Conservation (phyloP, 92 coral and sea anemone species). For the Diadumene lineata region DNA sequence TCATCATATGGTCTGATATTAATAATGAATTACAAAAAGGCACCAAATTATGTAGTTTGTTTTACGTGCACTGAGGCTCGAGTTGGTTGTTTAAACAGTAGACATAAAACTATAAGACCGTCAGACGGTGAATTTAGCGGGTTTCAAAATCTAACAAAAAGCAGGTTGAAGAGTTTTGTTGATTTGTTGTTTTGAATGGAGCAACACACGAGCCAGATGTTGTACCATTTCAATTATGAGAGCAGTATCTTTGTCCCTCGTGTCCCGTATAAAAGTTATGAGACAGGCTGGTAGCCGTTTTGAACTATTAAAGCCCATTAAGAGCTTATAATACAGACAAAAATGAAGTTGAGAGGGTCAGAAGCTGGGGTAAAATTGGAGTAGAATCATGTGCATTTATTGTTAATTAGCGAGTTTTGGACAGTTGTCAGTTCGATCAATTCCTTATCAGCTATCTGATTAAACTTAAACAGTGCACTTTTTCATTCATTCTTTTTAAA, state of each 20-base stretch:
- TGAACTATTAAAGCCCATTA: constrained; percentile 2
- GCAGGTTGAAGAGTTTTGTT: neutral
- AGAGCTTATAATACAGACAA: neutral
- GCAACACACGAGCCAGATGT: constrained; percentile 30
- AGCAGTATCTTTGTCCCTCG: neutral
- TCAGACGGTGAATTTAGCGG: neutral
- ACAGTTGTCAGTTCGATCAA: neutral
- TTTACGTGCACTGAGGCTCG: constrained; percentile 16
- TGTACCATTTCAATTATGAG: neutral
- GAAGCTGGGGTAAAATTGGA: neutral
- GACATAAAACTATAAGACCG: neutral
- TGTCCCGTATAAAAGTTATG: constrained; percentile 19
- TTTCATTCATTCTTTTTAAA: too few species aligned
- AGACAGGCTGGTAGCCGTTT: constrained; percentile 13
- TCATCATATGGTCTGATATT: too few species aligned
- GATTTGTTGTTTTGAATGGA: neutral
- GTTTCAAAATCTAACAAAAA: neutral
- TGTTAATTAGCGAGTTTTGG: neutral
- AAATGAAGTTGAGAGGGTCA: neutral
- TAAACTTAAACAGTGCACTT: too few species aligned
- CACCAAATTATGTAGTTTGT: neutral
- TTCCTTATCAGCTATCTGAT: neutral
- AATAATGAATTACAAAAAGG: constrained; percentile 26
- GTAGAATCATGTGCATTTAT: neutral
- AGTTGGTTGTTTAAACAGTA: constrained; percentile 7